Base-by-base conservation (phyloP, 2,888 invertebrate genomes). In the Camponotus fellah region DNA sequence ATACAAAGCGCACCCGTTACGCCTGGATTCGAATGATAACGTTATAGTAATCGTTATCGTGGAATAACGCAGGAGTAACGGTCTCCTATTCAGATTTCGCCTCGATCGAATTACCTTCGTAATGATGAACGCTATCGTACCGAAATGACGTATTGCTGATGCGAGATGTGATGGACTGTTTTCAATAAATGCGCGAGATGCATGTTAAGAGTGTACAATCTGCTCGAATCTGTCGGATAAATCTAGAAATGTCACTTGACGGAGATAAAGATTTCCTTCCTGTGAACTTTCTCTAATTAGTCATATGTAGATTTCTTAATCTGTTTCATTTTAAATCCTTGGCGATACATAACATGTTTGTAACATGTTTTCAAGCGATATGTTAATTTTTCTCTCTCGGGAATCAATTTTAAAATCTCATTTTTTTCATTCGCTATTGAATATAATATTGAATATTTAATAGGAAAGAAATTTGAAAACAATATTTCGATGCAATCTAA, bases 21-120 rank as follows among this genome's bases (percentile, higher is more conserved):
- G 21, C 46, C 46, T 71, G 72, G 72, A 46, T 71, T 34, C 60
- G 37, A 80, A 80, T 80, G 72, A 80, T 80, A 71, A 71, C 79
- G 72, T 80, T 80, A 80, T 58, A 71, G 71, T 80, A 80, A 37
- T 37, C 37, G 37, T 37, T 26, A 79, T 79, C 60, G 60, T 12
- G 68, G 34, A 79, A 79, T 71, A 60, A 60, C 37, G 26, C 26
- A 2, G 37, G 37, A 37, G 4, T 5, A 37, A 37, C 37, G 14
- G 9, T n/a, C 26, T 8, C 21, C 34, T n/a, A 68, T 77, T 40
- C n/a, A n/a, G 53, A 14, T 26, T 62, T n/a, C 10, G 8, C 12
- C 17, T 71, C 43, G 58, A 17, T 60, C 72, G 12, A 71, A 17
- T 60, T 71, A 60, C 46, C 1, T 37, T 46, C 60, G 34, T 72